Evolutionary conservation across 1,140 invertebrate species (phyloP), one percentile per base, ranked within the genome.

Genomic region (Bombus breviceps): DNA sequence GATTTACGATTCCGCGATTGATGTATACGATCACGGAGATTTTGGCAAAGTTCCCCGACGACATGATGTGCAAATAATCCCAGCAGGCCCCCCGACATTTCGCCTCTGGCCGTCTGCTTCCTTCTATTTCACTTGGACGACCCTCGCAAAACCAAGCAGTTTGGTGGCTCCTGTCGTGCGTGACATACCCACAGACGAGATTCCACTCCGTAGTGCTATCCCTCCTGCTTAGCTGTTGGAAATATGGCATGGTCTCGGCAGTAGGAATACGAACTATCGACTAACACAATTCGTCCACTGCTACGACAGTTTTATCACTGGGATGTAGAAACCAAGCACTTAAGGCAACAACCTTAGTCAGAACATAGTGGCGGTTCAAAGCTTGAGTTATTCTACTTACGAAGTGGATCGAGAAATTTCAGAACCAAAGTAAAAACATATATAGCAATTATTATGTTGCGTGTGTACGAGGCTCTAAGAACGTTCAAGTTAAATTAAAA

Each of bases 61-160:
- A 32, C 47, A 82, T 43, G 73, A 84, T 82, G 89, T 89, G 85
- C 89, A 89, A 90, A 90, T 90, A 90, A 90, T 90, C 73, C 85
- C 85, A 74, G 57, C 81, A 77, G 73, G 32, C 59, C 81, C 75
- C 76, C 2, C 28, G 73, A 72, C 87, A 47, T 85, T 80, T 53
- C 74, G 85, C 64, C 86, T 71, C 59, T 32, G 39, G 43, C 75
- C 62, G 59, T 47, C 47, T 88, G 47, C 47, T 34, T 66, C 76
- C 87, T 68, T 78, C 76, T 57, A 37, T 74, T 89, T 41, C 84
- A 59, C 57, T 39, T 87, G 41, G 76, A 79, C 86, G 78, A 81
- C 34, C 81, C 66, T 72, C 73, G 80, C 81, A 81, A 88, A 90
- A 87, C 85, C 86, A 66, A 83, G 81, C 77, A 79, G 86, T 90